Evolutionary conservation across 2,797 vertebrate genomes (phyloP).

Genomic region (Perodicticus potto): DNA sequence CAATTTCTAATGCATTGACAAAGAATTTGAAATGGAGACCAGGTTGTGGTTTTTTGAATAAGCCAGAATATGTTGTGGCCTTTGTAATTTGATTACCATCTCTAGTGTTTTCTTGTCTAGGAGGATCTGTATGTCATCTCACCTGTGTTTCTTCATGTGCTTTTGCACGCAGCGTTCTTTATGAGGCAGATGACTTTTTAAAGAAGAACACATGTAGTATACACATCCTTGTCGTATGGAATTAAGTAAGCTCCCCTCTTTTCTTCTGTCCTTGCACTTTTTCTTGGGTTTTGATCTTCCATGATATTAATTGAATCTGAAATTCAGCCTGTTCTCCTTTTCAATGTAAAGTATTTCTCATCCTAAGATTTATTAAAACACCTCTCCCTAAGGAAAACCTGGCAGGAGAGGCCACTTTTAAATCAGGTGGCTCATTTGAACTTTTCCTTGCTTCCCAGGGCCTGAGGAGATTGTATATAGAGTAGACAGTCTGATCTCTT

Average conservation of each 20-base stretch:
- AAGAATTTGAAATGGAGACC: constrained; percentile 53
- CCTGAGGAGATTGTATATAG: background rate
- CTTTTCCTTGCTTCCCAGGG: background rate
- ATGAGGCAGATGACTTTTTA: constrained; percentile 19
- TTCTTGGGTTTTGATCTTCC: background rate
- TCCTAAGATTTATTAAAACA: background rate
- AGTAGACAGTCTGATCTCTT: constrained; percentile 39
- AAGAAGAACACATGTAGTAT: background rate
- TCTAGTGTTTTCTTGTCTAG: background rate
- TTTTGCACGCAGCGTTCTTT: background rate
- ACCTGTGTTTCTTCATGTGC: constrained; percentile 39
- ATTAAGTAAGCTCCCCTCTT: background rate
- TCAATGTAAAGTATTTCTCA: constrained; percentile 28
- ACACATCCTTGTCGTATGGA: background rate
- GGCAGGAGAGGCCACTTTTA: constrained; percentile 1
- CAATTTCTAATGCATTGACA: background rate
- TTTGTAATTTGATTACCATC: background rate
- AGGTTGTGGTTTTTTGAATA: constrained; percentile 17
- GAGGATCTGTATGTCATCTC: background rate
- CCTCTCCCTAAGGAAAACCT: background rate
- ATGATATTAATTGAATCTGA: background rate
- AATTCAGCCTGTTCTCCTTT: constrained; percentile 44
- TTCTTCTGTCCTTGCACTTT: background rate
- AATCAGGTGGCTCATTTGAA: background rate
- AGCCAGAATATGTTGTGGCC: background rate